Evolutionary conservation across 2,888 invertebrate species (phyloP), one percentile per base, ranked within the genome.

Genomic region (Sminthurides aquaticus): DNA sequence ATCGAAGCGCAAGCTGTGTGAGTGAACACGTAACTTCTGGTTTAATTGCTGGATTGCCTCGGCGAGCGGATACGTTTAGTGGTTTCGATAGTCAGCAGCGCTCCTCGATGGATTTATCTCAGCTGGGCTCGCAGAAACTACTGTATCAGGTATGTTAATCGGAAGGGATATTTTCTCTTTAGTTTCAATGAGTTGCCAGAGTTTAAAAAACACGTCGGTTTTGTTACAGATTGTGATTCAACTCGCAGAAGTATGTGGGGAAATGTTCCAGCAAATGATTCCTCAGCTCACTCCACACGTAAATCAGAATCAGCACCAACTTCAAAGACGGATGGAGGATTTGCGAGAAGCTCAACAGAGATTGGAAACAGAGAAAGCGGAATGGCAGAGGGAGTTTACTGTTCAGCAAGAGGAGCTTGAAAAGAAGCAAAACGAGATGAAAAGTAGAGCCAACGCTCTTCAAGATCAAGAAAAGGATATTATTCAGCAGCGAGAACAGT

Each of bases 11-110:
- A 22, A 94, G 93, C 79, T 94, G 94, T 27, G 95, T 91, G 0
- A 95, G 95, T 3, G 95, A 96, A 80, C 86, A 91, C 61, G 91
- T 93, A 75, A 92, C 91, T 76, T 86, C 87, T 27, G 94, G 90
- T 78, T 86, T 89, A 69, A 89, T 91, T 28, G 90, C 92, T 20
- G 88, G 89, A 48, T 80, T 96, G 68, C 95, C 96, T 22, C 88
- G 93, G 75, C 84, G 96, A 29, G 96, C 96, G 0, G 96, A 96
- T 81, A 96, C 96, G 2, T 97, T 96, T 80, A 94, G 94, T 1
- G 96, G 96, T 8, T 96, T 96, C 77, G 96, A 96, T 80, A 77
- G 77, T 65, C 76, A 75, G 34, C 75, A 74, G 62, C 62, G 74
- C 58, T 62, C 64, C 26, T 49, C 56, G 18, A 57, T 66, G 18